Percentiles rank a stretch among this genome's conserved stretches.
Evolutionary conservation across 2,113 vertebrate genomes (phyloP).

Genomic region (Scomber colias): DNA sequence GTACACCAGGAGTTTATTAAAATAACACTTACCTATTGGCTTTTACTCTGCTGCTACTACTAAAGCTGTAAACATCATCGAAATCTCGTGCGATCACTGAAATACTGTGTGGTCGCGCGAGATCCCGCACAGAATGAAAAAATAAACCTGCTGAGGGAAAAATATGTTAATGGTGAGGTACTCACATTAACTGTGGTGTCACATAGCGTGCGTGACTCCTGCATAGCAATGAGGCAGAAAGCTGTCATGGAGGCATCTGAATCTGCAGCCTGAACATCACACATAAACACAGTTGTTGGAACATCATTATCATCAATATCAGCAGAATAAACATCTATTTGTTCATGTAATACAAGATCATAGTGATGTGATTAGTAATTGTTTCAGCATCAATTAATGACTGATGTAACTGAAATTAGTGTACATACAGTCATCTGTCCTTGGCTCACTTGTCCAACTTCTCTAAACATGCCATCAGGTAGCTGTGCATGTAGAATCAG

Average conservation of each 20-base stretch:
- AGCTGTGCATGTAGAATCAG: conserved; percentile 88
- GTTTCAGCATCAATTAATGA: not conserved
- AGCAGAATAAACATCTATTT: not conserved
- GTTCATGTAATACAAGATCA: no score
- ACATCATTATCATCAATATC: not conserved
- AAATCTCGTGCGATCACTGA: no score
- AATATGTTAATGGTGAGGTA: conserved; percentile 3
- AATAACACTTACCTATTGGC: no score
- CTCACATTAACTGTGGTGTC: conserved; percentile 83
- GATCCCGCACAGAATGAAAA: not conserved
- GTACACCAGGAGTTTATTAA: no score
- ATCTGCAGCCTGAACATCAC: conserved; percentile 63
- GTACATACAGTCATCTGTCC: conserved; percentile 86
- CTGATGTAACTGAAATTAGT: accelerated
- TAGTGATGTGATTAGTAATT: not conserved
- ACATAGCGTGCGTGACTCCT: conserved; percentile 84
- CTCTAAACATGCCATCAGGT: conserved; percentile 88
- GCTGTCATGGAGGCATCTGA: conserved; percentile 89
- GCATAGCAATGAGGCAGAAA: conserved; percentile 88
- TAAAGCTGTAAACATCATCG: no score
- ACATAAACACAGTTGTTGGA: not conserved
- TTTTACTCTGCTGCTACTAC: no score
- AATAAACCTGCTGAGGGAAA: not conserved
- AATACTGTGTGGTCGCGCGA: no score
- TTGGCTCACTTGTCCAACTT: conserved; percentile 75